Base-by-base conservation (phyloP, 1,140 invertebrate species). In the Dinoponera quadriceps region DNA sequence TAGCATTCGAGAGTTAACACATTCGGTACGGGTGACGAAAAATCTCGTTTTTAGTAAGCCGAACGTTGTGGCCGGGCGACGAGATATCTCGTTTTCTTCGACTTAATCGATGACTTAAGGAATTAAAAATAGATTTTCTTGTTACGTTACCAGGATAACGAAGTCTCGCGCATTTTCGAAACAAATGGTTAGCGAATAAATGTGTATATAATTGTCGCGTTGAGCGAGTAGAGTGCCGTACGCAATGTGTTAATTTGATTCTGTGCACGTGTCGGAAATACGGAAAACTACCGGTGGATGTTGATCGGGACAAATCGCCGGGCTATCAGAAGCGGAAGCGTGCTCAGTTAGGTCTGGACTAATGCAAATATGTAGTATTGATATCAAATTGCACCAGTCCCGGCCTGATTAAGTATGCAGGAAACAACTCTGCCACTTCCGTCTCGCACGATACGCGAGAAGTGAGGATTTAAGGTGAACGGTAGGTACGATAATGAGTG, bases 351-450 rank as follows among this genome's bases (percentile, higher is more conserved):
- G 92, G 92, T 87, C 89, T 87, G 91, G 92, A 93, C 83, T 91
- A 85, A 88, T 92, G 92, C 91, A 93, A 93, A 86, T 92, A 91
- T 93, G 92, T 93, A 86, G 72, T 84, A 88, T 91, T 83, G 44
- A 86, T 85, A 89, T 92, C 91, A 93, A 90, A 93, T 93, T 93
- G 92, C 92, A 93, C 92, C 87, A 86, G 91, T 92, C 92, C 92
- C 92, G 91, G 92, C 91, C 92, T 93, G 91, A 90, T 91, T 89
- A 87, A 83, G 87, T 80, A 44, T 69, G 84, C 75, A n/a, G 62
- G 57, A 72, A 82, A 74, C 87, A 49, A 51, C 88, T 22, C 38
- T 55, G 57, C 13, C 33, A 33, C 11, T 60, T n/a, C 14, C 13
- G 18, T 63, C 20, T 48, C 5, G 54, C 54, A 16, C 4, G 54